Evolutionary conservation across 2,888 invertebrate genomes (phyloP).

Genomic region (Hofmannophila pseudospretella): DNA sequence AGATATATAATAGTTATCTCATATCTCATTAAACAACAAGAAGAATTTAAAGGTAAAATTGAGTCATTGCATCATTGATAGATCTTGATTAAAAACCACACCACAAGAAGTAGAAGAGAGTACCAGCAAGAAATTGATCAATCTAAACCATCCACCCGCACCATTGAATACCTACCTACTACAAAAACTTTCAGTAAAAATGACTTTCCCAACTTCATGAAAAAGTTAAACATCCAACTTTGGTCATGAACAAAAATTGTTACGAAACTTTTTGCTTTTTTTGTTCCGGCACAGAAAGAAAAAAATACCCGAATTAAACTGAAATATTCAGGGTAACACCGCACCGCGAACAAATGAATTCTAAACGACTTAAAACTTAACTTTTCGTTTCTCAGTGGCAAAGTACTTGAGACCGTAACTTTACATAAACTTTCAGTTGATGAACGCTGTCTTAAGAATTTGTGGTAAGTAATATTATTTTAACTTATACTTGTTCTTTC

Average conservation of each 20-base stretch:
- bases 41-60: too few relatives aligned
- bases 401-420: slow-evolving; percentile 2
- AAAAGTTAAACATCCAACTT: slow-evolving; percentile 6
- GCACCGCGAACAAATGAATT: slow-evolving; percentile 11
- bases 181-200: not conserved
- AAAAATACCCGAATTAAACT: slow-evolving; percentile 3
- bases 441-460: not conserved
- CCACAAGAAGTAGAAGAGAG: too few relatives aligned
- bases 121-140: too few relatives aligned
- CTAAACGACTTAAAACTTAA: slow-evolving; percentile 13
- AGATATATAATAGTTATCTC: too few relatives aligned
- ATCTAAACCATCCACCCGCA: too few relatives aligned
- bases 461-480: not conserved
- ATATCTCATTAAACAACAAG: too few relatives aligned
- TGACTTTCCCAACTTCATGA: slow-evolving; percentile 1
- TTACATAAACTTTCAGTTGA: not conserved
- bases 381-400: slow-evolving; percentile 1
- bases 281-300: not conserved
- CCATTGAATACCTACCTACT: too few relatives aligned
- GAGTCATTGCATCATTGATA: too few relatives aligned
- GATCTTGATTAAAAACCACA: too few relatives aligned
- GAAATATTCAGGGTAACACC: slow-evolving; percentile 9
- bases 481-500: too few relatives aligned
- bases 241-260: slow-evolving; percentile 2
- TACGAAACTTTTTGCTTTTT: slow-evolving; percentile 2